Percentiles rank a stretch among this genome's conserved stretches.
These are phyloP conservation scores for Caenorhabditis sp. DNA, from an alignment of 2,888 invertebrate species.

Conservation along the genomic window DNA sequence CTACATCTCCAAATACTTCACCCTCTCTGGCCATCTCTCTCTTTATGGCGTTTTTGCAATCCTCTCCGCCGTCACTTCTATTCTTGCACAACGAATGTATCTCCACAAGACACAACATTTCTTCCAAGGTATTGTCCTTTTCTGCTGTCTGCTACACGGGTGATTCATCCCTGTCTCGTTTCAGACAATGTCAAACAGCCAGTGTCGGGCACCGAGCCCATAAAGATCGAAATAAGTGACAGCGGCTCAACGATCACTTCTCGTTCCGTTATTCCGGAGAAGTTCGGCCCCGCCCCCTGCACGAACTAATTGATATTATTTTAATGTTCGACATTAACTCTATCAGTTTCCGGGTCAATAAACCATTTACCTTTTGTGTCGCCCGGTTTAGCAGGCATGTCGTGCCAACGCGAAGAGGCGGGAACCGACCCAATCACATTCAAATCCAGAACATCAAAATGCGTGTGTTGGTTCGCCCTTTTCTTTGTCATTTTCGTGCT, in stretches of 20 bases:
- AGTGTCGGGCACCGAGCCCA: slow-evolving; percentile 9
- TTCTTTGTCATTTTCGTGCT: too few species aligned
- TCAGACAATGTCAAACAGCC: slow-evolving; percentile 13
- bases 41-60: slow-evolving; percentile 45
- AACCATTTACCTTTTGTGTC: background rate
- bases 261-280: background rate
- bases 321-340: too few species aligned
- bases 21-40: slow-evolving; percentile 27
- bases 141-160: too few species aligned
- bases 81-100: slow-evolving; percentile 45
- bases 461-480: too few species aligned
- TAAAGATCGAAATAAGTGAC: slow-evolving; percentile 30
- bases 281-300: too few species aligned
- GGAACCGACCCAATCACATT: too few species aligned
- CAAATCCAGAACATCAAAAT: too few species aligned
- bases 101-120: slow-evolving; percentile 44
- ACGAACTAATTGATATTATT: too few species aligned
- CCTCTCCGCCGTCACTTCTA: slow-evolving; percentile 39
- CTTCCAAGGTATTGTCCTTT: slow-evolving; percentile 49
- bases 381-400: too few species aligned
- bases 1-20: slow-evolving; percentile 45
- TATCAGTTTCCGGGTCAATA: background rate
- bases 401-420: too few species aligned
- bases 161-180: background rate
- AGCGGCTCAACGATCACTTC: slow-evolving; percentile 16